Evolutionary conservation across 2,888 invertebrate species (phyloP).

Genomic region (Teleogryllus oceanicus): DNA sequence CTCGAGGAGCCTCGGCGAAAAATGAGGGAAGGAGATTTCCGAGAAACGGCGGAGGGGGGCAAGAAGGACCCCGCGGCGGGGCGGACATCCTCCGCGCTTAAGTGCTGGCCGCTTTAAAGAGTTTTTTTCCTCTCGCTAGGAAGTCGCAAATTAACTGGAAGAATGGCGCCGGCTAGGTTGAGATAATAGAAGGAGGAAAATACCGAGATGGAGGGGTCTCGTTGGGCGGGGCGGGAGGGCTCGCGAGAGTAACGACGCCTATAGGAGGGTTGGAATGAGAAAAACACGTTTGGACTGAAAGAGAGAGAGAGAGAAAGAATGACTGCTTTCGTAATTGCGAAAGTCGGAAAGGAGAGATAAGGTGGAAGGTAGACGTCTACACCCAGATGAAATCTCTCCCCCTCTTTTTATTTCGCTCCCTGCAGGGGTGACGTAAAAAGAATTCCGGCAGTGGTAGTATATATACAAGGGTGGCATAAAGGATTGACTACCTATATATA

Average conservation of each 20-base stretch:
- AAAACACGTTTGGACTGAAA: background rate
- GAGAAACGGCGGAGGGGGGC: background rate
- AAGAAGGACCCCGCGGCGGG: constrained; percentile 8
- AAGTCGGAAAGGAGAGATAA: constrained; percentile 6
- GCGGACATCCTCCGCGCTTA: background rate
- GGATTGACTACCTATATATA: constrained; percentile 7
- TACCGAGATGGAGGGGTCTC: background rate
- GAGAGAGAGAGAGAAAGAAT: background rate
- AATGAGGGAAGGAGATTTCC: background rate
- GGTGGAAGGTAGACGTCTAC: constrained; percentile 18
- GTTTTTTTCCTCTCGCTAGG: constrained; percentile 5
- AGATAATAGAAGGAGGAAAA: background rate
- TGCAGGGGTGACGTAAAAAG: background rate
- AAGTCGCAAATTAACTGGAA: constrained; percentile 18
- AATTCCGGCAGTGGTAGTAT: constrained; percentile 1
- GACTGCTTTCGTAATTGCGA: background rate
- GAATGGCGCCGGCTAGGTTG: constrained; percentile 18
- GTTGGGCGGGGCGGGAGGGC: background rate
- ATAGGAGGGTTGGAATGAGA: background rate
- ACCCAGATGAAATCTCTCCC: constrained; percentile 6
- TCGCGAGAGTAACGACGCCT: background rate
- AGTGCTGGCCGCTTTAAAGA: constrained; percentile 18
- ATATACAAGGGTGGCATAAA: constrained; percentile 18
- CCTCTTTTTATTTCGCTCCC: constrained; percentile 18
- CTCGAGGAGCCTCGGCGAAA: no score